phyloP scores from a whole-genome alignment of 2,113 vertebrate species.

The Poicephalus meyeri region DNA sequence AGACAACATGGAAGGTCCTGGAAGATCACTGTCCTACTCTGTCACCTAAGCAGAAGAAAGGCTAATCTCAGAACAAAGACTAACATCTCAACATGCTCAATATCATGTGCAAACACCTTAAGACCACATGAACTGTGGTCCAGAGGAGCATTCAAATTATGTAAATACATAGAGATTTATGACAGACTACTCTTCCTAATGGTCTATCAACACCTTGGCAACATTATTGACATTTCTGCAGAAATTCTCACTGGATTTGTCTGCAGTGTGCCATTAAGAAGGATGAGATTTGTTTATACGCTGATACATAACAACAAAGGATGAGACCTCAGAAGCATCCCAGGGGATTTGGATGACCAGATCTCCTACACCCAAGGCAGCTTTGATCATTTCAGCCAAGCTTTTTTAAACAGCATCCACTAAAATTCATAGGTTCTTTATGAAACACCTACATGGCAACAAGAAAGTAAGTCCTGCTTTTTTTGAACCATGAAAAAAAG shows the following conservation, averaged over 20 bases:
- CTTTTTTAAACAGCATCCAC: neutral
- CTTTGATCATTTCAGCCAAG: neutral
- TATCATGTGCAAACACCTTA: neutral
- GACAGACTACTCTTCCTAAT: neutral
- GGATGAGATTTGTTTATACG: neutral
- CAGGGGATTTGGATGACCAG: neutral
- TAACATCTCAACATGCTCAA: neutral
- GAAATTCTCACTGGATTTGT: neutral
- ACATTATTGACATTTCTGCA: slow-evolving; percentile 3
- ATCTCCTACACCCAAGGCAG: neutral
- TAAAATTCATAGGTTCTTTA: neutral
- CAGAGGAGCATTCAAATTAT: slow-evolving; percentile 9
- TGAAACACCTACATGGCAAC: neutral
- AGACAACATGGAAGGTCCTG: neutral
- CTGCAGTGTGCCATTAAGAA: neutral
- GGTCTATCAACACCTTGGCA: slow-evolving; percentile 2
- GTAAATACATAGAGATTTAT: slow-evolving; percentile 9
- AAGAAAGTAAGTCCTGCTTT: neutral
- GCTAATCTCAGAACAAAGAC: slow-evolving; percentile 17
- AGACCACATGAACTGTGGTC: neutral
- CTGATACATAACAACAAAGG: neutral
- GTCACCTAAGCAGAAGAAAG: neutral
- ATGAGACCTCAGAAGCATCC: neutral
- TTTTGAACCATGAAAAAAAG: neutral
- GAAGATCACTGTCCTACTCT: neutral